phyloP scores from a whole-genome alignment of 2,797 vertebrate genomes.

The Rhodeus uyekii region DNA sequence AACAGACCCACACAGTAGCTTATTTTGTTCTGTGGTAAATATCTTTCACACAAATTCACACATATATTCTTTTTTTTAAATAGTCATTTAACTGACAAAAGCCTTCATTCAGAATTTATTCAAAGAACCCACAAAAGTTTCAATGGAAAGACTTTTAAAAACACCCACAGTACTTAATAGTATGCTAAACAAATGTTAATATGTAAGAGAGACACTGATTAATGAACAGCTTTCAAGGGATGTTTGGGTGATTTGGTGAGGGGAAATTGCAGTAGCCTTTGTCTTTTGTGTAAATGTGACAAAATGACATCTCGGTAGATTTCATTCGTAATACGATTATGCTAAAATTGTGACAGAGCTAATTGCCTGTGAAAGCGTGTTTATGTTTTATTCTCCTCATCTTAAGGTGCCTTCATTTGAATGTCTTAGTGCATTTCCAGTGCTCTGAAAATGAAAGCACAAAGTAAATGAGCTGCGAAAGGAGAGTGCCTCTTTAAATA shows the following conservation, averaged over 20 bases:
- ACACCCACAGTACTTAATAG: not conserved
- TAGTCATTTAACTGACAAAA: not conserved
- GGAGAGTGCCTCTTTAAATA: conserved; percentile 40
- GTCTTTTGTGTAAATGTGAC: conserved; percentile 38
- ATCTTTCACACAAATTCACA: not conserved
- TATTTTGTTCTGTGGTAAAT: not conserved
- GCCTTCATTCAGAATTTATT: not conserved
- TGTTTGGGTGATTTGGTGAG: not conserved
- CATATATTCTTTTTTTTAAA: not conserved
- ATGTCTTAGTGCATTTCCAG: conserved; percentile 16
- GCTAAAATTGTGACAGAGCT: conserved; percentile 15
- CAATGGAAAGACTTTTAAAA: not conserved
- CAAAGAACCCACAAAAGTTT: not conserved
- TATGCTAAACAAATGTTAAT: conserved; percentile 7
- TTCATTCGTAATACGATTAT: not conserved
- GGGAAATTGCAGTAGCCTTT: conserved; percentile 18
- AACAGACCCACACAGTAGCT: not conserved
- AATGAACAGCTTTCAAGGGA: conserved; percentile 12
- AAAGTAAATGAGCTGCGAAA: conserved; percentile 36
- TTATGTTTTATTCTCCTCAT: conserved; percentile 34
- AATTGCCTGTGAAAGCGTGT: conserved; percentile 41
- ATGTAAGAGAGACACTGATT: not conserved
- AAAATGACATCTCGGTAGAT: conserved; percentile 13
- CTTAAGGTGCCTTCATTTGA: conserved; percentile 30
- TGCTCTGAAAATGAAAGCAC: conserved; percentile 27